Evolutionary conservation across 1,140 invertebrate species (phyloP).

Genomic region (Teleogryllus occipitalis): DNA sequence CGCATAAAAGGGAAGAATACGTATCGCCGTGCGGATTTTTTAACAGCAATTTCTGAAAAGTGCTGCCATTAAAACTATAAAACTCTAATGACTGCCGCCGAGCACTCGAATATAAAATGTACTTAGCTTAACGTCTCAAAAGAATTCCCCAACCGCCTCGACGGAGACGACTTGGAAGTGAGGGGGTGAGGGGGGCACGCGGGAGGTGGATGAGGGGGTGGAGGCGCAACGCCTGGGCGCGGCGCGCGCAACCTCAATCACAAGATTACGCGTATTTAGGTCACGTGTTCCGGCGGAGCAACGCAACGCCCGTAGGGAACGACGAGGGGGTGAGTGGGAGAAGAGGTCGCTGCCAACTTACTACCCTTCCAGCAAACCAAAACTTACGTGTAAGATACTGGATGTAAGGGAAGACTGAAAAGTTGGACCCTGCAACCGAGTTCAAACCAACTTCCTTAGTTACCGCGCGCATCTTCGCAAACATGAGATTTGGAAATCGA

Average conservation of each 20-base stretch:
- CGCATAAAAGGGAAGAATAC: too few species aligned
- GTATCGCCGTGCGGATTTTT: too few species aligned
- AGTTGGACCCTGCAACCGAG: constrained; percentile 49
- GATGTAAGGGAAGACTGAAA: constrained; percentile 56
- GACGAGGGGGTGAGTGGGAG: background rate
- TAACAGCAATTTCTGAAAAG: background rate
- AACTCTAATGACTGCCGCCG: background rate
- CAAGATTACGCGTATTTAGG: too few species aligned
- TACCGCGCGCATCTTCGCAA: background rate
- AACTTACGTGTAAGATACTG: constrained; percentile 59
- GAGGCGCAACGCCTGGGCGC: too few species aligned
- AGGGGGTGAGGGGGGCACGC: too few species aligned
- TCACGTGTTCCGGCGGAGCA: background rate
- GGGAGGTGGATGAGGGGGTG: too few species aligned
- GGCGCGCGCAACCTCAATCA: too few species aligned
- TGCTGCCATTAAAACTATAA: background rate
- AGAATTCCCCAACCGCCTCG: background rate
- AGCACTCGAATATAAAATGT: background rate
- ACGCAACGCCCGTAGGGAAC: background rate
- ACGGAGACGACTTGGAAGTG: too few species aligned
- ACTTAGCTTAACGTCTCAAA: background rate
- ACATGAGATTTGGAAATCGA: background rate
- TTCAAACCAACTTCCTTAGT: constrained; percentile 8
- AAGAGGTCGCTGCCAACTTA: background rate
- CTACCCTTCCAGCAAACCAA: background rate